These are phyloP conservation scores for Priapulus caudatus DNA, from an alignment of 2,888 invertebrate genomes.

Conservation along the genomic window DNA sequence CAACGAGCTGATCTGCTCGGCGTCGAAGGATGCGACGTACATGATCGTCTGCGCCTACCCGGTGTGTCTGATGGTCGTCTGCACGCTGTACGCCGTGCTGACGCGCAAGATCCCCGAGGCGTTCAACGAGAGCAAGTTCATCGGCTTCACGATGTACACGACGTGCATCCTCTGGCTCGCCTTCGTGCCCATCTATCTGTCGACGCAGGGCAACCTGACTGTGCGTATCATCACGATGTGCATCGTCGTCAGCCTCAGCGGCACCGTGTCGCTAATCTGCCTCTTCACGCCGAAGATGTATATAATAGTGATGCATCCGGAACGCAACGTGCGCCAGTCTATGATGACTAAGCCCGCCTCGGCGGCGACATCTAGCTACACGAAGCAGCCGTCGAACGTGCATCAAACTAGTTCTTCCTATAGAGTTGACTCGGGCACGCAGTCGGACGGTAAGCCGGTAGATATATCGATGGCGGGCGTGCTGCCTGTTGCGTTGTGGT, in stretches of 20 bases:
- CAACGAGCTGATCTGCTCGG: slow-evolving; percentile 78
- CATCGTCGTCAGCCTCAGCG: slow-evolving; percentile 83
- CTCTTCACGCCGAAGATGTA: slow-evolving; percentile 86
- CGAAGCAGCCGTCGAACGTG: neutral
- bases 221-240: slow-evolving; percentile 88
- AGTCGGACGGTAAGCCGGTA: slow-evolving; percentile 33
- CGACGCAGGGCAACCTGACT: slow-evolving; percentile 47
- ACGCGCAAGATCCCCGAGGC: slow-evolving; percentile 42
- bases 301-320: slow-evolving; percentile 75
- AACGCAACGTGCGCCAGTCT: slow-evolving; percentile 68
- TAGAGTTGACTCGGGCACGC: slow-evolving; percentile 36
- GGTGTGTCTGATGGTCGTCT: slow-evolving; percentile 68
- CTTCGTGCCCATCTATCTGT: slow-evolving; percentile 50
- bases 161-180: slow-evolving; percentile 55
- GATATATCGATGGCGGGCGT: too few relatives aligned
- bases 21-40: slow-evolving; percentile 71
- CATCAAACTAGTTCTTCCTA: slow-evolving; percentile 22
- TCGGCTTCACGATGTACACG: slow-evolving; percentile 68
- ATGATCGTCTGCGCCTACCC: slow-evolving; percentile 62
- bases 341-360: slow-evolving; percentile 28
- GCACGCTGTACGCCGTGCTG: slow-evolving; percentile 40
- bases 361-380: neutral
- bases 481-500: too few relatives aligned
- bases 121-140: slow-evolving; percentile 41
- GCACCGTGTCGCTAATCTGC: slow-evolving; percentile 82